A percentile compares a stretch with the other conserved stretches of the same genome.
Evolutionary conservation across 1,140 invertebrate genomes (phyloP).

Genomic region (Drosophila serrata): DNA sequence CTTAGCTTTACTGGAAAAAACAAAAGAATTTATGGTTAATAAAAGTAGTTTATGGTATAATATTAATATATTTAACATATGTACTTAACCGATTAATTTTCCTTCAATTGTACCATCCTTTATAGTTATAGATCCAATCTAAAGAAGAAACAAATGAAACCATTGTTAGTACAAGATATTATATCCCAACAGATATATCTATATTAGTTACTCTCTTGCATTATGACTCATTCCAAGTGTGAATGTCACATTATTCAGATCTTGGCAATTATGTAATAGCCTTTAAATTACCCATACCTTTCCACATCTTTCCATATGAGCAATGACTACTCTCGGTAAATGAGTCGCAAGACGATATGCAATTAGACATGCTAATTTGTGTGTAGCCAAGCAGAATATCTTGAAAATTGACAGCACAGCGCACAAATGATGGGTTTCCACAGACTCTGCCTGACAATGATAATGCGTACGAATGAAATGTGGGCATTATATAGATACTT

Average conservation of each 20-base stretch:
- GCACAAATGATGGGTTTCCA: neutral
- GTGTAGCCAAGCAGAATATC: conserved; percentile 19
- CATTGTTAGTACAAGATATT: neutral
- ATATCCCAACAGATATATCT: neutral
- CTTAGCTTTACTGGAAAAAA: neutral
- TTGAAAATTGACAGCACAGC: conserved; percentile 22
- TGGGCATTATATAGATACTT: conserved; percentile 34
- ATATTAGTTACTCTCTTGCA: neutral
- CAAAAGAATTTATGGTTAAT: neutral
- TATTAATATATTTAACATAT: neutral
- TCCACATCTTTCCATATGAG: conserved; percentile 22
- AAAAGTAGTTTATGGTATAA: neutral
- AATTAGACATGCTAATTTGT: conserved; percentile 51
- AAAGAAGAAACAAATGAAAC: too few relatives aligned
- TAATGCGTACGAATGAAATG: conserved; percentile 29
- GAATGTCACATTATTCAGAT: conserved; percentile 16
- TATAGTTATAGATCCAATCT: too few relatives aligned
- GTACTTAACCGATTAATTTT: too few relatives aligned
- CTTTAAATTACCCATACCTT: conserved; percentile 14
- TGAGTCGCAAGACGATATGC: conserved; percentile 20
- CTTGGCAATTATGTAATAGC: conserved; percentile 26
- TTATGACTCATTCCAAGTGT: conserved; percentile 7
- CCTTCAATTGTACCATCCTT: too few relatives aligned
- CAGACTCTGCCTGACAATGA: conserved; percentile 1
- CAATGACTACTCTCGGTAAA: conserved; percentile 16